Base-by-base conservation (phyloP, 2,888 invertebrate species). In the Cerastis rubricosa region DNA sequence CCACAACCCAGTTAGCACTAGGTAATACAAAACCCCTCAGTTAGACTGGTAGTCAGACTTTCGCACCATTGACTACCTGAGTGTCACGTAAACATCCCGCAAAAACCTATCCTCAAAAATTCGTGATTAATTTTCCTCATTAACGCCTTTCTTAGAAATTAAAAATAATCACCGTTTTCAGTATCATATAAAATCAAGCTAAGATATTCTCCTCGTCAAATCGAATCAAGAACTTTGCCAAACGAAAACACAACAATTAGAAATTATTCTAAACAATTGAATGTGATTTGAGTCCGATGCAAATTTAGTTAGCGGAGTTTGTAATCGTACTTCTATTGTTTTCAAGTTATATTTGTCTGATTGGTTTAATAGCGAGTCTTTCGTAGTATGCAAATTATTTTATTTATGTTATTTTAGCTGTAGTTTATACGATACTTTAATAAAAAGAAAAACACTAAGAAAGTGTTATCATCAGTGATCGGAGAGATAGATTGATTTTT, bases 261-360 rank as follows among this genome's bases (percentile, higher is more conserved):
- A 68, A 80, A 83, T 71, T 68, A 59, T 79, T 80, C 83, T 66
- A 64, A 80, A 82, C 80, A 80, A 83, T 70, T 82, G 51, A 76
- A 47, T 25, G 14, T 76, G 67, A 71, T 64, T 78, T 22, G 67
- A 83, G 57, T 83, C 57, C 49, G 49, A 83, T 71, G 78, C 67
- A 64, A 80, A 80, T 80, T 40, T 57, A 71, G 71, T 83, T 80
- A 67, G 64, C 45, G 35, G 57, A 57, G 78, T 83, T 63, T 14
- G 61, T 57, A 79, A 84, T 83, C 69, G 68, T 47, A 25, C 61
- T 71, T 72, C 40, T 35, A 78, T 83, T 83, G 80, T 83, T 63
- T 17, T 17, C 19, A 7, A 68, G 35, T 71, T 78, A 68, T 40
- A 71, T 80, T 78, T 57, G 25, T 7, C 14, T n/a, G 63, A 75